These are phyloP conservation scores for Leptinotarsa haldemani DNA, from an alignment of 2,888 invertebrate genomes.

Conservation along the genomic window DNA sequence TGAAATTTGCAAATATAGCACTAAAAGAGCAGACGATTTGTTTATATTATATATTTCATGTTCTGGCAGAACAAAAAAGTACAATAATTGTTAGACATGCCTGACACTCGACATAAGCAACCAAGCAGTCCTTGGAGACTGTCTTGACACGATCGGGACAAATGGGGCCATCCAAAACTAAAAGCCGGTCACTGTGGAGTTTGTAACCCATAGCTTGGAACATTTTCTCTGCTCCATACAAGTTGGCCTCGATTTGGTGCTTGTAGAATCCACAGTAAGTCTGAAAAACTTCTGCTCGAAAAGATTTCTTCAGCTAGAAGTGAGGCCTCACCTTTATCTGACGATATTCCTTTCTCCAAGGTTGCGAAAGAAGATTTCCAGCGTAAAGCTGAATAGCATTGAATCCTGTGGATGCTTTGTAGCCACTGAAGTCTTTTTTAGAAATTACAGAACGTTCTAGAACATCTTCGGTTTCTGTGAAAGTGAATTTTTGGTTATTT, in stretches of 20 bases:
- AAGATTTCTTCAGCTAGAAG: neutral
- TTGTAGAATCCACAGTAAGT: slow-evolving; percentile 89
- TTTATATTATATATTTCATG: neutral
- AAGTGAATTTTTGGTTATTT: slow-evolving; percentile 82
- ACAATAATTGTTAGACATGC: slow-evolving; percentile 62
- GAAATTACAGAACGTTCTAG: slow-evolving; percentile 79
- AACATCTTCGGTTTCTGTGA: slow-evolving; percentile 80
- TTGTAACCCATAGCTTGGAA: slow-evolving; percentile 88
- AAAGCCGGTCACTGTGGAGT: slow-evolving; percentile 69
- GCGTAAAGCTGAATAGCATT: slow-evolving; percentile 88
- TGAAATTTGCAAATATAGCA: too few species aligned
- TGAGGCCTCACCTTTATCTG: slow-evolving; percentile 76
- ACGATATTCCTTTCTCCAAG: slow-evolving; percentile 90
- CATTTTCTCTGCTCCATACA: slow-evolving; percentile 81
- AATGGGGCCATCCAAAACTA: slow-evolving; percentile 78
- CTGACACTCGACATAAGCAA: slow-evolving; percentile 90
- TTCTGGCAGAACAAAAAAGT: neutral
- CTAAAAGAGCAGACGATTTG: too few species aligned
- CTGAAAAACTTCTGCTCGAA: slow-evolving; percentile 65
- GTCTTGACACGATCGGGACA: slow-evolving; percentile 85
- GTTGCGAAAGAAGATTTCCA: slow-evolving; percentile 84
- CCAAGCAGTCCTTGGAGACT: slow-evolving; percentile 85
- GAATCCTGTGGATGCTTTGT: slow-evolving; percentile 85
- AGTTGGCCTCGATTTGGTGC: slow-evolving; percentile 85
- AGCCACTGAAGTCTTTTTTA: slow-evolving; percentile 81